Evolutionary conservation across 2,113 vertebrate species (phyloP).

Genomic region (Trinectes maculatus): DNA sequence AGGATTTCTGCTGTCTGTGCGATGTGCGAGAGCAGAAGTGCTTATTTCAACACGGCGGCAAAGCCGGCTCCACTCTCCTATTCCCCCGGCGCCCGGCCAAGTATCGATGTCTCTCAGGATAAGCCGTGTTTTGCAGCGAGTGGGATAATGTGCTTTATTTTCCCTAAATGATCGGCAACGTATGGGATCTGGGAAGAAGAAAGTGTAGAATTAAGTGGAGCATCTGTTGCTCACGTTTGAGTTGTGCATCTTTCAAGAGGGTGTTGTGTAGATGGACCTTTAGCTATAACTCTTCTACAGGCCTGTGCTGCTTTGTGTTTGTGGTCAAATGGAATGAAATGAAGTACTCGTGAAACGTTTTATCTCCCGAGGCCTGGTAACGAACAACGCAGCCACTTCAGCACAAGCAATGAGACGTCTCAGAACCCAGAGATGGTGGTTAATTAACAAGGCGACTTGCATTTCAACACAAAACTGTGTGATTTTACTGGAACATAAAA

Average conservation of each 20-base stretch:
- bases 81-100: conserved; percentile 23
- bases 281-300: neutral
- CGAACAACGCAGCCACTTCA: neutral
- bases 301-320: neutral
- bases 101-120: conserved; percentile 52
- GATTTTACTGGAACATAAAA: neutral
- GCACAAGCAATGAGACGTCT: fast-evolving
- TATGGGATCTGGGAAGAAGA: conserved; percentile 2
- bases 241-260: conserved; percentile 3
- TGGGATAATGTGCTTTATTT: conserved; percentile 24
- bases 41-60: conserved; percentile 57
- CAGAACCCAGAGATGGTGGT: neutral
- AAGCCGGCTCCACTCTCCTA: conserved; percentile 14
- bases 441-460: neutral
- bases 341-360: too few relatives aligned
- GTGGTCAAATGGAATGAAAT: neutral
- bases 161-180: conserved; percentile 13
- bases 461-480: neutral
- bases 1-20: conserved; percentile 60
- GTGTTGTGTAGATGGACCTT: neutral
- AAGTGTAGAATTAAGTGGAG: conserved; percentile 17
- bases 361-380: too few relatives aligned
- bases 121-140: conserved; percentile 23
- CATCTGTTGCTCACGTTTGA: conserved; percentile 6
- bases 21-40: conserved; percentile 50